These are phyloP conservation scores for Falcunculus frontatus DNA, from an alignment of 2,113 vertebrate species.

Conservation along the genomic window DNA sequence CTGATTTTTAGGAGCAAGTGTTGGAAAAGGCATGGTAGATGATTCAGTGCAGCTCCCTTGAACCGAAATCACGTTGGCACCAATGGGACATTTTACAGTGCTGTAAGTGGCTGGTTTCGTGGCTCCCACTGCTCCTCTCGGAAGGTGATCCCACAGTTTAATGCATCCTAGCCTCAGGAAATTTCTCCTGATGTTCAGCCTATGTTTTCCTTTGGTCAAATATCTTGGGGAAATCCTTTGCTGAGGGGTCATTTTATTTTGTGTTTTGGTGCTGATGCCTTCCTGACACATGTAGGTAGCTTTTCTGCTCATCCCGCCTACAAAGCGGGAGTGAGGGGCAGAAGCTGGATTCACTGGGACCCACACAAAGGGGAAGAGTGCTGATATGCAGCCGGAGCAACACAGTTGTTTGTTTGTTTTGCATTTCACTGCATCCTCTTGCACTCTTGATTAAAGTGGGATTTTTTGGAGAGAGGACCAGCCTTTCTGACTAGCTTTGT, in stretches of 20 bases:
- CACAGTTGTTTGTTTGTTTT: neutral
- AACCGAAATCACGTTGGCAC: neutral
- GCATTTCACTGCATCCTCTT: neutral
- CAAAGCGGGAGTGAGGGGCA: neutral
- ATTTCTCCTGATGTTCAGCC: neutral
- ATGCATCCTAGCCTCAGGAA: neutral
- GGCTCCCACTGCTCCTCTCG: neutral
- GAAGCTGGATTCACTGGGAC: neutral
- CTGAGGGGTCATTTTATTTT: neutral
- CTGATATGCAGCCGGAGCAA: neutral
- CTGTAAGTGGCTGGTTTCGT: neutral
- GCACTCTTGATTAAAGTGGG: neutral
- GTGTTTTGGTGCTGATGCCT: neutral
- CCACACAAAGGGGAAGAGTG: neutral
- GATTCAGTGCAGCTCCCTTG: neutral
- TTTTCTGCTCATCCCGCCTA: neutral
- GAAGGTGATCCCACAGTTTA: constrained; percentile 4
- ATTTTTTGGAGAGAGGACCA: neutral
- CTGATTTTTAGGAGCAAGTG: neutral
- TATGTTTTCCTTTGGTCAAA: neutral
- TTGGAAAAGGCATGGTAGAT: constrained; percentile 12
- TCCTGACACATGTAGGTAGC: neutral
- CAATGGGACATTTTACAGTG: neutral
- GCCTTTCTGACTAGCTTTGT: neutral
- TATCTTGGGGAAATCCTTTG: neutral